Conservation (phyloP, 2,888 invertebrate species). For the Entomobrya multifasciata region DNA sequence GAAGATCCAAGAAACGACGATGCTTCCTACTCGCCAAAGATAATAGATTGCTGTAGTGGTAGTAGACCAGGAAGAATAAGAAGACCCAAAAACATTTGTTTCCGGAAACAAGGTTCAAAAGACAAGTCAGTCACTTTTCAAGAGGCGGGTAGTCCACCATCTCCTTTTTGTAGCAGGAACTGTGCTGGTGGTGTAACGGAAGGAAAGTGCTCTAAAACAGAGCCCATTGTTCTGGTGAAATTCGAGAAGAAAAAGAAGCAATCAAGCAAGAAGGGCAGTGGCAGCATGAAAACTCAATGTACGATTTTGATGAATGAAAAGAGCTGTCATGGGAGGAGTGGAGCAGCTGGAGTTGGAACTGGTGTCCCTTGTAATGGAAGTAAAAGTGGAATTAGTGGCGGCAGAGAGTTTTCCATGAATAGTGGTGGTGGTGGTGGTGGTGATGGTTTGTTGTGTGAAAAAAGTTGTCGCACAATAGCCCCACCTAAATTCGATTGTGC, state of each 20-base stretch:
- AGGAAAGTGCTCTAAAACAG: conserved; percentile 64
- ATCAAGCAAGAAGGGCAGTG: conserved; percentile 12
- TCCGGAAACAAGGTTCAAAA: conserved; percentile 22
- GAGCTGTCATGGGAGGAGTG: conserved; percentile 19
- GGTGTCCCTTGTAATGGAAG: not conserved
- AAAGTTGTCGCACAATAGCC: not conserved
- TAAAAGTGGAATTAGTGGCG: not conserved
- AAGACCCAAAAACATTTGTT: not conserved
- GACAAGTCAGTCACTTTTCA: conserved; percentile 51
- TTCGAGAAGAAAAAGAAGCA: conserved; percentile 74
- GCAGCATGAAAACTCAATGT: conserved; percentile 65
- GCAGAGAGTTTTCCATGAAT: no score
- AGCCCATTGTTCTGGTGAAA: conserved; percentile 78
- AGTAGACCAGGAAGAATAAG: not conserved
- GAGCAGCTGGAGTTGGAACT: not conserved
- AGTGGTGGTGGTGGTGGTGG: not conserved
- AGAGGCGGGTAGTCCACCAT: conserved; percentile 43
- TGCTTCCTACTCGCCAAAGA: conserved; percentile 7
- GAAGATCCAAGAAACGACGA: not conserved
- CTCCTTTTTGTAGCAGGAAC: conserved; percentile 69
- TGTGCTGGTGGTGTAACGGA: conserved; percentile 32
- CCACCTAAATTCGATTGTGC: conserved; percentile 20
- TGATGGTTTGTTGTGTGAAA: not conserved
- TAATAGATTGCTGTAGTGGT: conserved; percentile 25
- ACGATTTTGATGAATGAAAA: conserved; percentile 74